Evolutionary conservation across 2,888 invertebrate genomes (phyloP), one percentile per base, ranked within the genome.

Genomic region (Dicranocentrus wangi): DNA sequence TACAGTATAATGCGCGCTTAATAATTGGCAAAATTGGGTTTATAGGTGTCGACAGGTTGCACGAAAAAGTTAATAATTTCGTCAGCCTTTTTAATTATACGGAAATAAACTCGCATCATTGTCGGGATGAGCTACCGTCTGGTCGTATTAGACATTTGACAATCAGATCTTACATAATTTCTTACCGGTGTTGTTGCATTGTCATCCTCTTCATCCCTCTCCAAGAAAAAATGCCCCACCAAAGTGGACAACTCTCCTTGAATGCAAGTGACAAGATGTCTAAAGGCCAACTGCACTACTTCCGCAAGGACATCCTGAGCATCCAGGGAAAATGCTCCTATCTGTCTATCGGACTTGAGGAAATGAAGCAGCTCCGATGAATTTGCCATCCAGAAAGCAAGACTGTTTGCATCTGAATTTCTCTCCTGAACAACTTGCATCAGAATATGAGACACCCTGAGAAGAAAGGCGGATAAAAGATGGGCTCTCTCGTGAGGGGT

Each of bases 321-420:
- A 88, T 97, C 95, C 1, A 95, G 92, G 0, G 95, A 95, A 88
- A 96, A 97, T 0, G 96, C 95, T 55, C 95, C 94, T 81, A 98
- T 94, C 89, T 98, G 97, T 42, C 96, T 91, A 90, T 99, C 99
- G 87, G 94, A 96, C 89, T 98, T 98, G 43, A 98, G 90, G 90
- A 99, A 98, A 89, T 99, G 97, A 65, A 98, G 90, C 77, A 99
- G 91, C 90, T 99, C 99, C 51, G 98, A 97, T 13, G 97, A 94
- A 88, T 99, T 99, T 15, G 99, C 98, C 91, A 99, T 93, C 99
- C 99, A 99, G 88, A 97, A 95, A 0, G 97, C 95, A 87, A 96
- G 92, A 5, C 94, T 93, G 21, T 94, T 93, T 0, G 95, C 94
- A 88, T 96, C 96, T 82, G 93, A 92, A 88, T 95, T 94, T 78